Percentiles rank a stretch among this genome's conserved stretches.
phyloP scores from a whole-genome alignment of 2,888 invertebrate genomes.

The Papilio elwesi region DNA sequence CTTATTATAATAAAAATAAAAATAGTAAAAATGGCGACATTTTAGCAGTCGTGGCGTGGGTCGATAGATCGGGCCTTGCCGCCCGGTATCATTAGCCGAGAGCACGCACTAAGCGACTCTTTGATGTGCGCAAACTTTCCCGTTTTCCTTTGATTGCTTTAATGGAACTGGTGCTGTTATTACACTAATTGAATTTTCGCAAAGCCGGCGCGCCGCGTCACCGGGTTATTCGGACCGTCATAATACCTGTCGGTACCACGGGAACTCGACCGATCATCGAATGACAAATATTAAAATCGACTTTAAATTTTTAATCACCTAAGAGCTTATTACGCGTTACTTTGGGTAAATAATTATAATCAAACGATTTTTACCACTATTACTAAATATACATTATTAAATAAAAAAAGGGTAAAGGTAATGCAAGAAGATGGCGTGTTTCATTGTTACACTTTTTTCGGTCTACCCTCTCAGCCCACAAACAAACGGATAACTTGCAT shows the following conservation, averaged over 20 bases:
- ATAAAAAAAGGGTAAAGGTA: too few species aligned
- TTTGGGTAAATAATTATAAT: neutral
- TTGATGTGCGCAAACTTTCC: conserved; percentile 79
- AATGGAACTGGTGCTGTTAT: conserved; percentile 80
- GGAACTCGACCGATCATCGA: conserved; percentile 43
- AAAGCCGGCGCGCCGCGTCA: conserved; percentile 59
- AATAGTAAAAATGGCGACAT: neutral
- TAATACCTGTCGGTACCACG: conserved; percentile 49
- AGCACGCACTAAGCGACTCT: conserved; percentile 73
- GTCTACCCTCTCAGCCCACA: too few species aligned
- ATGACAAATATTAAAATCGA: conserved; percentile 1
- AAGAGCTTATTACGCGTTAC: neutral
- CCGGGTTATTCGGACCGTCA: conserved; percentile 52
- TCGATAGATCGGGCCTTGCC: conserved; percentile 43
- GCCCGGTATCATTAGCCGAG: conserved; percentile 63
- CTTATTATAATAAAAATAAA: neutral
- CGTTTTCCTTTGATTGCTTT: conserved; percentile 79
- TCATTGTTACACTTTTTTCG: too few species aligned
- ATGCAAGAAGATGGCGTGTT: too few species aligned
- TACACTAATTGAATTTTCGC: conserved; percentile 80
- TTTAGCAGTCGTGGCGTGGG: conserved; percentile 1
- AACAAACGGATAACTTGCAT: too few species aligned
- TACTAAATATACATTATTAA: too few species aligned
- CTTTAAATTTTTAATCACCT: neutral
- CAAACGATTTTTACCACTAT: neutral